Evolutionary conservation across 1,140 invertebrate genomes (phyloP), one percentile per base, ranked within the genome.

Genomic region (Drosophila yakuba): DNA sequence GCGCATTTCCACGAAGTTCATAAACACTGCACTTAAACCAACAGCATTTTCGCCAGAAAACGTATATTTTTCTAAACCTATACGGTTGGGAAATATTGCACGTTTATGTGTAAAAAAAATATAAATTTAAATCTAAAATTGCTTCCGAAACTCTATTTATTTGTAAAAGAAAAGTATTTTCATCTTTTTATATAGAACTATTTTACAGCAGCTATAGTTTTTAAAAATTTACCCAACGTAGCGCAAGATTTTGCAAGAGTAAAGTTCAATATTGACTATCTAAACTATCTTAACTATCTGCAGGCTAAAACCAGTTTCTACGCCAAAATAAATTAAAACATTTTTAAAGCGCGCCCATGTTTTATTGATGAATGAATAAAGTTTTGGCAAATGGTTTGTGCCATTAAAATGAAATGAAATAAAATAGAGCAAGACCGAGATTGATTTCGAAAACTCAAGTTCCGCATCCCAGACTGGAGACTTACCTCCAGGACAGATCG

Each of bases 401-500:
- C 3, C 43, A 45, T 20, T 20, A 45, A 45, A 45, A 45, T 45
- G 20, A 45, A 45, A 45, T 11, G 0, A 20, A 12, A 43, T 25
- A 25, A 25, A 25, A 10, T 45, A 12, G 43, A 45, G 15, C 43
- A 45, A 45, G 0, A 12, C 4, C 43, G 1, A 20, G 17, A 3
- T 4, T 11, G 17, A 45, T 20, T 45, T 45, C 1, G 10, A 20
- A 45, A 10, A 15, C 15, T n/a, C 4, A 15, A 35, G 35, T 3
- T 11, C 0, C 6, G 5, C 11, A 11, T 32, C 10, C 11, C 4
- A 14, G 6, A 20, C 11, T 41, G 60, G 25, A 32, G 51, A 78
- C 82, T 86, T 86, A 82, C 83, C 82, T 86, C 82, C 82, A 88
- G 23, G 71, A 44, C 11, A 82, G 38, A 12, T 72, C 66, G 51